These are phyloP conservation scores for Falco naumanni DNA, from an alignment of 2,797 vertebrate genomes.

Conservation along the genomic window DNA sequence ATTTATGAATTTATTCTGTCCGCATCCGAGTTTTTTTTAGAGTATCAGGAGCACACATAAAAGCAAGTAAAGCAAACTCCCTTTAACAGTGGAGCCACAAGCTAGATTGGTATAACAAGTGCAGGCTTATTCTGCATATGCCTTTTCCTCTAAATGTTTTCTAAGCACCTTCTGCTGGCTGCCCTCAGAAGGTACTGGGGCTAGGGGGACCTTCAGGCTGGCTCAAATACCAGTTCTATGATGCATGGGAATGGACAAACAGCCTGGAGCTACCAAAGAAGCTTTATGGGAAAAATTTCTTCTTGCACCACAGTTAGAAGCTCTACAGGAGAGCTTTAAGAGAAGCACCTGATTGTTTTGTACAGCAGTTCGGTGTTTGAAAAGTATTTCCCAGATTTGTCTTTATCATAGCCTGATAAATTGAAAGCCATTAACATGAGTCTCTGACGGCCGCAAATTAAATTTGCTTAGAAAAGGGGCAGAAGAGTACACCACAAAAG, in stretches of 20 bases:
- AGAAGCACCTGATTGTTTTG: background rate
- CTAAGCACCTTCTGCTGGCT: background rate
- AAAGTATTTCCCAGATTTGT: background rate
- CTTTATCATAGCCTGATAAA: rapidly evolving
- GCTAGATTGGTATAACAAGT: rapidly evolving
- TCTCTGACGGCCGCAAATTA: background rate
- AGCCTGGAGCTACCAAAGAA: background rate
- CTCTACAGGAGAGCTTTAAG: background rate
- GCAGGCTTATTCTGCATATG: rapidly evolving
- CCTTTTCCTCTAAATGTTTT: background rate
- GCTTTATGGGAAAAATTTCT: background rate
- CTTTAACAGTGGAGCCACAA: rapidly evolving
- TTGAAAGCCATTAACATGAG: background rate
- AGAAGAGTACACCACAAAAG: background rate
- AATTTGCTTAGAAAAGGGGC: background rate
- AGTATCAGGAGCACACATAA: rapidly evolving
- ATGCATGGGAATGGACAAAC: rapidly evolving
- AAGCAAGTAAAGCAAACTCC: background rate
- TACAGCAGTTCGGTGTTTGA: background rate
- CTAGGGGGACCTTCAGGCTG: background rate
- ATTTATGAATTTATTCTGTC: background rate
- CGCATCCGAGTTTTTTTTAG: background rate
- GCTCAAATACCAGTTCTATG: background rate
- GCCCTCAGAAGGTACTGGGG: background rate
- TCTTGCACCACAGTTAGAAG: rapidly evolving